A percentile compares a stretch with the other conserved stretches of the same genome.
Evolutionary conservation across 2,888 invertebrate species (phyloP).

Genomic region (Eugnorisma glareosa): DNA sequence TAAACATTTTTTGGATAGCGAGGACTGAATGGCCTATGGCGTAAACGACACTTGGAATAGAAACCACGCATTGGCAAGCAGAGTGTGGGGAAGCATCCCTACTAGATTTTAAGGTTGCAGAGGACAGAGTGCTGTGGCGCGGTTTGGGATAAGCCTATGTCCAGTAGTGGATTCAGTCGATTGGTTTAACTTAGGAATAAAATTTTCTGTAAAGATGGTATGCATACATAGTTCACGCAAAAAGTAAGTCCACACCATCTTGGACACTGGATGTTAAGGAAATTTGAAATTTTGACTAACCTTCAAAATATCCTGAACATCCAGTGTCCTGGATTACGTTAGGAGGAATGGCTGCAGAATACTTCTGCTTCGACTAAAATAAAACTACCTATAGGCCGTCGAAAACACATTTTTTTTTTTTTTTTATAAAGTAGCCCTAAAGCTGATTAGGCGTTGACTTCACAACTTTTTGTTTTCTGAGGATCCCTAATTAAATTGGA

Average conservation of each 20-base stretch:
- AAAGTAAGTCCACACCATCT: not conserved
- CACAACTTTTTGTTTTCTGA: not conserved
- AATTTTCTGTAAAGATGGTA: not conserved
- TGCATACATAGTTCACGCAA: not conserved
- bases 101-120: not conserved
- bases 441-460: not conserved
- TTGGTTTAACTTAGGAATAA: not conserved
- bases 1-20: not conserved
- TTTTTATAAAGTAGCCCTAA: not conserved
- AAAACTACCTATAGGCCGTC: not conserved
- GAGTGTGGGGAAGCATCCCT: not conserved
- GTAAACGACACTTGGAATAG: not conserved
- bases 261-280: not conserved
- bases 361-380: not conserved
- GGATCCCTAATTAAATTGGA: constrained; percentile 31
- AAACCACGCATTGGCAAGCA: not conserved
- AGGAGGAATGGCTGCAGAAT: not conserved
- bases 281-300: not conserved
- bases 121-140: not conserved
- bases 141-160: not conserved
- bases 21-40: not conserved
- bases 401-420: not conserved
- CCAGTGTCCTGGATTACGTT: no score
- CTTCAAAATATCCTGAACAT: no score
- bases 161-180: not conserved